A percentile compares a stretch with the other conserved stretches of the same genome.
phyloP scores from a whole-genome alignment of 2,888 invertebrate genomes.

The Balanococcus diminutus region DNA sequence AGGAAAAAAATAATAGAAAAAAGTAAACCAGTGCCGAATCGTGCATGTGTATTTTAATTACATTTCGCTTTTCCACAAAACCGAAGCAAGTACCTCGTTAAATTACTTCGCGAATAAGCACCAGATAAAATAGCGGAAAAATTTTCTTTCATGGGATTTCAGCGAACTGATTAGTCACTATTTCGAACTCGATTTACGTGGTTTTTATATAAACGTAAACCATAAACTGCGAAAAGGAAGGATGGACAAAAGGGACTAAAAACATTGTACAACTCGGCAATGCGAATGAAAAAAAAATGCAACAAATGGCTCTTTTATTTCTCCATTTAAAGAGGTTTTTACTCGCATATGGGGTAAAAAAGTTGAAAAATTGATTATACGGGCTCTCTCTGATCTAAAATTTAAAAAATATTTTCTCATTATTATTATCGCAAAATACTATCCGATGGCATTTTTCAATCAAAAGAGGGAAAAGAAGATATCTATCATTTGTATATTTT shows the following conservation, averaged over 20 bases:
- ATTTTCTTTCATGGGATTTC: not conserved
- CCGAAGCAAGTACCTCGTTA: not conserved
- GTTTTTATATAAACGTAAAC: not conserved
- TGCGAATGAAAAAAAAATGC: not conserved
- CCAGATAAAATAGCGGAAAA: not conserved
- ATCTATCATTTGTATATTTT: not conserved
- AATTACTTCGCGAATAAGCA: not conserved
- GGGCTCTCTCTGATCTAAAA: not conserved
- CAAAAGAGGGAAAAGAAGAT: not conserved
- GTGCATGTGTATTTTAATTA: not conserved
- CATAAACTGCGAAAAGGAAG: not conserved
- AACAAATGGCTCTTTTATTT: constrained; percentile 31
- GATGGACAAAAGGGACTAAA: not conserved
- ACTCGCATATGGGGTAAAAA: not conserved
- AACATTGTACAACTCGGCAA: not conserved
- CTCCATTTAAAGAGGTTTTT: constrained; percentile 10
- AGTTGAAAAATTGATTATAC: constrained; percentile 20
- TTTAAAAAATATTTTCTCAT: not conserved
- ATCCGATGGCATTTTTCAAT: not conserved
- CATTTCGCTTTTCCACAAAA: not conserved
- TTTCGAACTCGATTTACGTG: not conserved
- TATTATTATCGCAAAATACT: not conserved
- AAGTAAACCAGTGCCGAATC: not conserved
- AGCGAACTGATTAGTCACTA: not conserved
- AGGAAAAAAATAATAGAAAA: not conserved